Evolutionary conservation across 2,113 vertebrate species (phyloP), one percentile per base, ranked within the genome.

Genomic region (Nyctereutes procyonoides): DNA sequence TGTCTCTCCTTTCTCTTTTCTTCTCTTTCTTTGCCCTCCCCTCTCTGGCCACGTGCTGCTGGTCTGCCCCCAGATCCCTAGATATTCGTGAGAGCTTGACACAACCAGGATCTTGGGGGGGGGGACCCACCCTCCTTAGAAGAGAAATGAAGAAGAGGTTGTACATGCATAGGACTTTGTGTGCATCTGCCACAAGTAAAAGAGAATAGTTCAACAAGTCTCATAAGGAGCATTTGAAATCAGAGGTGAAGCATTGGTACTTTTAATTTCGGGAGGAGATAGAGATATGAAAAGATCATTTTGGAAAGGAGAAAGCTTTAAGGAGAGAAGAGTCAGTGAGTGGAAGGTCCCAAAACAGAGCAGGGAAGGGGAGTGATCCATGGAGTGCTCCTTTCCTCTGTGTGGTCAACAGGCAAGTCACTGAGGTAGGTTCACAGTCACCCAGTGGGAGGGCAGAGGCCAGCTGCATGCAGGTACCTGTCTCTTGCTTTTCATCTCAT

Each of bases 391-490:
- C 62, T 53, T 7, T 74, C 32, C 28, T 16, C 16, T 5, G 0
- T 20, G n/a, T 24, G 26, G 30, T 48, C 26, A 4, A 16, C 71
- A 30, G 26, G 51, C 5, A 16, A 26, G 56, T n/a, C 38, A 26
- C 1, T 5, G 20, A 62, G 38, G 3, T 6, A 30, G 35, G 51
- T 5, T 53, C 56, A 8, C 0, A 0, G n/a, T 51, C 51, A 14
- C 80, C 43, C 22, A 0, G 16, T 7, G 38, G 19, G 1, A 13
- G 2, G 35, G 5, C n/a, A 22, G 35, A 3, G 26, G 48, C 17
- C 73, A 11, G n/a, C 26, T 14, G 7, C 14, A 5, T 6, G 8
- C 35, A 53, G 20, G 28, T 7, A 24, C 26, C 48, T 10, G 0
- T 7, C 20, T 87, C 38, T 77, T 87, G 22, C 16, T 63, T 93